Conservation (phyloP, 2,113 vertebrate species). For the Crotophaga sulcirostris region DNA sequence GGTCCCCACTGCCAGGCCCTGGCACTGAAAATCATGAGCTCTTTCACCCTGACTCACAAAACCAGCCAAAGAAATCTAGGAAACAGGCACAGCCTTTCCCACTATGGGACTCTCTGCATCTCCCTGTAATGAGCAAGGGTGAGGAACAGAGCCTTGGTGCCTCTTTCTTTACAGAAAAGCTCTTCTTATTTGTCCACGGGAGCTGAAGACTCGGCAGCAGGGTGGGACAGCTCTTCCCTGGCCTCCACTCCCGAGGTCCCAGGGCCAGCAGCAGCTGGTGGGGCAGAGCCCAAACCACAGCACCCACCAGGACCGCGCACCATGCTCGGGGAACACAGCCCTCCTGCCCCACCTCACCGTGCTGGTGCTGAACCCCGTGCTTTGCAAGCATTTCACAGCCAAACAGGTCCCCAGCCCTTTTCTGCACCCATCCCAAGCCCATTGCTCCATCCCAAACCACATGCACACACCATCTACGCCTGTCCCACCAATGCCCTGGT, state of each 20-base stretch:
- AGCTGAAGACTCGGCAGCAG: background rate
- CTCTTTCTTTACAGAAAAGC: background rate
- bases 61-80: background rate
- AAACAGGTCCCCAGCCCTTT: too few species aligned
- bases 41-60: background rate
- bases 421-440: too few species aligned
- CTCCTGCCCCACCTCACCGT: background rate
- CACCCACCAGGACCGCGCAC: rapidly evolving
- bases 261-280: background rate
- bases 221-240: background rate
- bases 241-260: background rate
- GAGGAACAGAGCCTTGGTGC: background rate
- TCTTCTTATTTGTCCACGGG: background rate
- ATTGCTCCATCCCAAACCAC: background rate
- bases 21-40: background rate
- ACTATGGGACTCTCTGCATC: rapidly evolving
- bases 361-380: background rate
- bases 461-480: background rate
- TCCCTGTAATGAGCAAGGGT: background rate
- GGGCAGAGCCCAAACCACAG: background rate
- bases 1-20: background rate
- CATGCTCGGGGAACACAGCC: rapidly evolving
- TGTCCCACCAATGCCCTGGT: background rate
- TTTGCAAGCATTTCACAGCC: background rate
- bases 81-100: background rate